A percentile compares a stretch with the other conserved stretches of the same genome.
Conservation (phyloP, 2,113 vertebrate species). For the Mesoclemmys tuberculata region DNA sequence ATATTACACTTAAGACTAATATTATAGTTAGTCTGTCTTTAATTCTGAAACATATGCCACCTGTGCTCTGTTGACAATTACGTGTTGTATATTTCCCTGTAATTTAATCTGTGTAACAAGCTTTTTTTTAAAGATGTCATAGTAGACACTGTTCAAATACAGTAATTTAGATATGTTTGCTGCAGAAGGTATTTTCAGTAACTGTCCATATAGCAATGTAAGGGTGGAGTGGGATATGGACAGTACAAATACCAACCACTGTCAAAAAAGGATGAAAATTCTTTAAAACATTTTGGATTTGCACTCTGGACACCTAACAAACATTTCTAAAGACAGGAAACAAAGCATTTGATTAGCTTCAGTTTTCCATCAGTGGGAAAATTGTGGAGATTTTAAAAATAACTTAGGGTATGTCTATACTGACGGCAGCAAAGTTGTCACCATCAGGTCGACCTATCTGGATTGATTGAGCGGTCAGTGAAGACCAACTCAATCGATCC, state of each 20-base stretch:
- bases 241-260: background rate
- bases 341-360: background rate
- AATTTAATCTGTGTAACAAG: background rate
- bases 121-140: background rate
- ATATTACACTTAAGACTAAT: background rate
- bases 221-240: background rate
- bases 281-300: background rate
- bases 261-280: background rate
- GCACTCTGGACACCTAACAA: background rate
- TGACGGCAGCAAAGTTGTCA: no score
- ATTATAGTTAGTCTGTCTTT: background rate
- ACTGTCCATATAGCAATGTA: background rate
- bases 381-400: no score
- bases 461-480: no score
- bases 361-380: no score
- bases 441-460: no score
- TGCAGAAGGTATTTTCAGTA: background rate
- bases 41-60: background rate
- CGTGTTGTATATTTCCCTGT: background rate
- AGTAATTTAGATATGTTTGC: background rate
- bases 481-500: no score
- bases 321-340: background rate
- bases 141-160: background rate
- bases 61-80: background rate
- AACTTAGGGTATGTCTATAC: no score